phyloP scores from a whole-genome alignment of 2,888 invertebrate genomes.

The Ecliptopera silaceata region DNA sequence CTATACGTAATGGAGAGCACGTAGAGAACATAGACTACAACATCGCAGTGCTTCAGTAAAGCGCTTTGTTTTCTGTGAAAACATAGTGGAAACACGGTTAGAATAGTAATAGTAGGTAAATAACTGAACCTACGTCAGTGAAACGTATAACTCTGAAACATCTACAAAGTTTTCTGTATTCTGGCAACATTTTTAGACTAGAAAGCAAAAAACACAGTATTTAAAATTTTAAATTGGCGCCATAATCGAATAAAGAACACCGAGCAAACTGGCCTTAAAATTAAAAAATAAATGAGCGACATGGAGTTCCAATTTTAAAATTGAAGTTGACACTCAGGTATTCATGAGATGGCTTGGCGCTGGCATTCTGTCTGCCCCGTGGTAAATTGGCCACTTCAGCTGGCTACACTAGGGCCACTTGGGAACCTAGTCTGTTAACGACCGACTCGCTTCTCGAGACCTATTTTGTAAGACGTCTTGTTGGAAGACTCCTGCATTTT shows the following conservation, averaged over 20 bases:
- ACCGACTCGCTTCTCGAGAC: constrained; percentile 13
- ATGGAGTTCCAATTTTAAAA: constrained; percentile 20
- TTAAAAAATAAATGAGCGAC: neutral
- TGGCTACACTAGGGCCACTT: constrained; percentile 25
- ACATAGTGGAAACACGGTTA: constrained; percentile 2
- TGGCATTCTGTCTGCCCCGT: constrained; percentile 15
- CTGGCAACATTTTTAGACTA: too few relatives aligned
- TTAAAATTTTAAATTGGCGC: neutral
- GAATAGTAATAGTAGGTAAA: neutral
- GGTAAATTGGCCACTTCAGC: constrained; percentile 27
- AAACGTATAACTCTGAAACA: neutral
- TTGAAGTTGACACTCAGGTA: constrained; percentile 25
- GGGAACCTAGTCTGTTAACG: constrained; percentile 25
- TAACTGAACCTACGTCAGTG: neutral
- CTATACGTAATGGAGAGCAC: constrained; percentile 7
- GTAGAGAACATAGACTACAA: constrained; percentile 15
- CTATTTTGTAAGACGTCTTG: constrained; percentile 21
- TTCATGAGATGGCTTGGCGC: constrained; percentile 24
- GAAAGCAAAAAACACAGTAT: too few relatives aligned
- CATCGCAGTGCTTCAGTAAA: constrained; percentile 1
- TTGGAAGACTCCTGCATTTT: neutral
- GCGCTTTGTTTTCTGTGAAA: constrained; percentile 12
- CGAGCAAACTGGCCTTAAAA: neutral
- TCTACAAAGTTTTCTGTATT: neutral
- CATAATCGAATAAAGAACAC: neutral